phyloP scores from a whole-genome alignment of 2,888 invertebrate species.

The Macaria liturata region DNA sequence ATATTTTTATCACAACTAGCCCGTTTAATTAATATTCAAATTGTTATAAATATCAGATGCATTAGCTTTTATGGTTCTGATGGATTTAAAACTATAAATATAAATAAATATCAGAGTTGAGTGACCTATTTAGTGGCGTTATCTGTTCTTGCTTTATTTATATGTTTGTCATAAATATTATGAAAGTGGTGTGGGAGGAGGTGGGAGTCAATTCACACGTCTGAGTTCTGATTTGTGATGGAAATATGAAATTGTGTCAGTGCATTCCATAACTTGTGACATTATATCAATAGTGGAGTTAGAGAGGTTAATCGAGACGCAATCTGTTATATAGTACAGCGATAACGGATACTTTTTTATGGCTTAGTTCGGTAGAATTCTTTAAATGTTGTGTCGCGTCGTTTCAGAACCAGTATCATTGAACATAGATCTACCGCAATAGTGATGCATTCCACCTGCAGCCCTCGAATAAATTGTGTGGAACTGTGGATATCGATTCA shows the following conservation, averaged over 20 bases:
- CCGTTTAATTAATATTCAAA: constrained; percentile 18
- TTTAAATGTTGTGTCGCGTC: too few species aligned
- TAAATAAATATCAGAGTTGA: constrained; percentile 22
- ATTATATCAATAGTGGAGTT: too few species aligned
- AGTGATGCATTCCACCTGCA: too few species aligned
- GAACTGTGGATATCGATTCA: too few species aligned
- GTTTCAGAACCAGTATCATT: too few species aligned
- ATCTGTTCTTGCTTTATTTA: constrained; percentile 14
- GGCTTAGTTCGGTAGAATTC: too few species aligned
- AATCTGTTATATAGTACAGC: too few species aligned
- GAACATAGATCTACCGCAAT: too few species aligned
- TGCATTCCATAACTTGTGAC: too few species aligned
- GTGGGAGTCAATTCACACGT: constrained; percentile 13
- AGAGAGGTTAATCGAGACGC: too few species aligned
- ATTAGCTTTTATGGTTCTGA: constrained; percentile 29
- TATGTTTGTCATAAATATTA: constrained; percentile 16
- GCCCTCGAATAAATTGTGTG: too few species aligned
- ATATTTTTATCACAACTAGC: constrained; percentile 7
- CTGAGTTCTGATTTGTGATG: constrained; percentile 1
- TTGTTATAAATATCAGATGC: constrained; percentile 23
- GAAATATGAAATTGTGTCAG: not conserved
- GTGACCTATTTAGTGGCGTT: constrained; percentile 18
- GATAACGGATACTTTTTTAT: too few species aligned
- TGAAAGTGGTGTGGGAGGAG: constrained; percentile 10
- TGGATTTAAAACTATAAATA: constrained; percentile 21